A percentile compares a stretch with the other conserved stretches of the same genome.
These are phyloP conservation scores for Minunthozetes semirufus DNA, from an alignment of 2,888 invertebrate species.

Conservation along the genomic window DNA sequence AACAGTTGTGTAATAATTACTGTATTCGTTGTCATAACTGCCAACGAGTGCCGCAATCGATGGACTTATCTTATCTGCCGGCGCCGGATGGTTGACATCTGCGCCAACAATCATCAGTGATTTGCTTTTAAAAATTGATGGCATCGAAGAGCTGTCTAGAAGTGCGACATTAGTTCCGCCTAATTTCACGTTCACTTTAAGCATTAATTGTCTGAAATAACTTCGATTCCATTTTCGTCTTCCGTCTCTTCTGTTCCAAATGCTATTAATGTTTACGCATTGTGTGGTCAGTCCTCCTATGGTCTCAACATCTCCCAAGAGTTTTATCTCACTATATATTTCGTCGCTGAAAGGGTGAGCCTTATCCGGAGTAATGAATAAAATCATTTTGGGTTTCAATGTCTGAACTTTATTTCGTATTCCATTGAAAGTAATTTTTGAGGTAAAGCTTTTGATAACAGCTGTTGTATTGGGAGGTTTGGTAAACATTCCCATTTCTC, in stretches of 20 bases:
- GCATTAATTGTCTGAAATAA: conserved; percentile 42
- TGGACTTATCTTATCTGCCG: conserved; percentile 59
- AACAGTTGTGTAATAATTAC: conserved; percentile 48
- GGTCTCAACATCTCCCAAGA: conserved; percentile 30
- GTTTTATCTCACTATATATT: conserved; percentile 34
- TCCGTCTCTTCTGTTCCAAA: conserved; percentile 42
- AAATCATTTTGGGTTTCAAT: too few species aligned
- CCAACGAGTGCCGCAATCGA: conserved; percentile 65
- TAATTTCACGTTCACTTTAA: conserved; percentile 47
- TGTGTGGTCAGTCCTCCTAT: conserved; percentile 32
- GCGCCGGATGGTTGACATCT: conserved; percentile 86
- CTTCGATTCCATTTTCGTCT: conserved; percentile 21
- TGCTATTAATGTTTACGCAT: conserved; percentile 29
- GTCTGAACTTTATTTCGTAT: too few species aligned
- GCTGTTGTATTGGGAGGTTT: neutral
- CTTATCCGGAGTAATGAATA: too few species aligned
- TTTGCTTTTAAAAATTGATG: conserved; percentile 50
- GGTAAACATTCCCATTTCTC: neutral
- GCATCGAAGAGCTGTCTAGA: conserved; percentile 26
- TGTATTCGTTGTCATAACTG: conserved; percentile 57
- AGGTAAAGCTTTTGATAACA: too few species aligned
- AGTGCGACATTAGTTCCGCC: conserved; percentile 46
- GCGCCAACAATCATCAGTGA: conserved; percentile 74
- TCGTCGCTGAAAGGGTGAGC: too few species aligned
- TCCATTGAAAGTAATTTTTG: too few species aligned